A percentile compares a stretch with the other conserved stretches of the same genome.
These are phyloP conservation scores for Hydrochoerus hydrochaeris DNA, from an alignment of 2,113 vertebrate species.

Conservation along the genomic window DNA sequence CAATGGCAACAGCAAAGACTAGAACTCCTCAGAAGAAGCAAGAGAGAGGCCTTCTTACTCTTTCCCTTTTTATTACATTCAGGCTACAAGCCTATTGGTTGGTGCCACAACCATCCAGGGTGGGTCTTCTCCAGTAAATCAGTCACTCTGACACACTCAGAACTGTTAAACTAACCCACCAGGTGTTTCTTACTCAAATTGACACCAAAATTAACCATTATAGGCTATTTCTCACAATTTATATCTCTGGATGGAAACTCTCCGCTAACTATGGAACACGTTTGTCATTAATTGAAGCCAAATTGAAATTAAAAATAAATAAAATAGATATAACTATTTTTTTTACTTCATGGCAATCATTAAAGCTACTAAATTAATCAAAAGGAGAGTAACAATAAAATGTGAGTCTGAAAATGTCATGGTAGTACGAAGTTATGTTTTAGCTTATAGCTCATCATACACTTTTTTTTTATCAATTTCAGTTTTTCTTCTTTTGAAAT, in stretches of 20 bases:
- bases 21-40: not conserved
- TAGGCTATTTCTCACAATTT: not conserved
- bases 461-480: not conserved
- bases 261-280: not conserved
- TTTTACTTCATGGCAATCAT: not conserved
- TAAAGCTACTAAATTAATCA: not conserved
- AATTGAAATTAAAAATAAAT: not conserved
- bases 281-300: not conserved
- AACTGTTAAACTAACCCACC: not conserved
- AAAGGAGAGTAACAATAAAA: not conserved
- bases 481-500: conserved; percentile 22
- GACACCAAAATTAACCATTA: not conserved
- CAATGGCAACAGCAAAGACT: not conserved
- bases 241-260: not conserved
- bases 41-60: not conserved
- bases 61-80: not conserved
- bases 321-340: not conserved
- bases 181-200: not conserved
- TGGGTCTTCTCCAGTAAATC: not conserved
- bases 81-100: not conserved
- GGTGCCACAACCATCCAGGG: not conserved
- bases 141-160: not conserved
- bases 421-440: not conserved
- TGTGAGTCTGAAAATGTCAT: conserved; percentile 9
- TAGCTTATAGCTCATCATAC: not conserved